phyloP scores from a whole-genome alignment of 2,113 vertebrate genomes.

The Azemiops feae region DNA sequence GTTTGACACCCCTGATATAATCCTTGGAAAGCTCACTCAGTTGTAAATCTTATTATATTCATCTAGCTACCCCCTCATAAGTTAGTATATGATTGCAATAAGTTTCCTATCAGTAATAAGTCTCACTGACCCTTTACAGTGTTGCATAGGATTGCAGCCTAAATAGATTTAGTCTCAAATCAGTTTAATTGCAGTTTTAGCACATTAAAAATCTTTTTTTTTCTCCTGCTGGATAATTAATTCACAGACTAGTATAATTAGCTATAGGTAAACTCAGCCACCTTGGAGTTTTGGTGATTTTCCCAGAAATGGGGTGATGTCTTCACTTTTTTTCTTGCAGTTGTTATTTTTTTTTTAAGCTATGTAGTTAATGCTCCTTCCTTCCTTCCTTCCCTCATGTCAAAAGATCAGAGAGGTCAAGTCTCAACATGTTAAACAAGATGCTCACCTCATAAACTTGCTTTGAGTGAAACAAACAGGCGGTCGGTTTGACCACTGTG shows the following conservation, averaged over 20 bases:
- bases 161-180: not conserved
- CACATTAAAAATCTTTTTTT: constrained; percentile 5
- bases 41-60: not conserved
- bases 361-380: not conserved
- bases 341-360: not conserved
- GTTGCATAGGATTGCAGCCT: not conserved
- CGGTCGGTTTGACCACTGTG: constrained; percentile 47
- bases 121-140: not conserved
- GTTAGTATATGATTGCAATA: not conserved
- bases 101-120: not conserved
- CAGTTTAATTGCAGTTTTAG: not conserved
- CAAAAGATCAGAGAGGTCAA: constrained; percentile 23
- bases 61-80: not conserved
- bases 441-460: constrained; percentile 32
- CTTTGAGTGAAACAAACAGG: not conserved
- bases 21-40: not conserved
- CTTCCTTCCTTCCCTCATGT: not conserved
- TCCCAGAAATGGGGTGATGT: constrained; percentile 21
- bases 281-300: constrained; percentile 22
- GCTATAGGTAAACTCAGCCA: constrained; percentile 50
- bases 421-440: constrained; percentile 8
- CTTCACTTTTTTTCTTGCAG: constrained; percentile 8
- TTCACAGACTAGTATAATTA: constrained; percentile 51
- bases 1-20: no score
- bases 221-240: constrained; percentile 25